phyloP scores from a whole-genome alignment of 2,888 invertebrate genomes.

The Chloroclysta siterata region DNA sequence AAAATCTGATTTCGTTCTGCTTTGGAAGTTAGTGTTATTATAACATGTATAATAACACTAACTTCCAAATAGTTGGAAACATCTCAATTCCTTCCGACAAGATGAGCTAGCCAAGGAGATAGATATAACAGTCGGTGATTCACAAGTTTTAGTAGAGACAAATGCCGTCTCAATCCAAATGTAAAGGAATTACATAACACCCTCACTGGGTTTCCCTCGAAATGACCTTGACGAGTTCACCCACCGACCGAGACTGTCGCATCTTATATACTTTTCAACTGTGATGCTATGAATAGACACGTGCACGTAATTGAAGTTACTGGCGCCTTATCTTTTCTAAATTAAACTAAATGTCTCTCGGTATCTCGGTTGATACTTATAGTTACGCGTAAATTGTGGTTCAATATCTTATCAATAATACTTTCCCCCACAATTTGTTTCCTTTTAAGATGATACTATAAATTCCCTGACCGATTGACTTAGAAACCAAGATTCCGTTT shows the following conservation, averaged over 20 bases:
- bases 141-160: slow-evolving; percentile 33
- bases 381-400: background rate
- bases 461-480: slow-evolving; percentile 35
- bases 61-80: background rate
- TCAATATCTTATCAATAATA: background rate
- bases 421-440: background rate
- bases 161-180: slow-evolving; percentile 49
- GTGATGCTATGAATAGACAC: slow-evolving; percentile 55
- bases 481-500: slow-evolving; percentile 60
- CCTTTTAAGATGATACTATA: slow-evolving; percentile 8
- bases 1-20: background rate
- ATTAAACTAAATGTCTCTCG: slow-evolving; percentile 10
- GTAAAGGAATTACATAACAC: slow-evolving; percentile 61
- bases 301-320: slow-evolving; percentile 31
- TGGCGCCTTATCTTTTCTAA: slow-evolving; percentile 14
- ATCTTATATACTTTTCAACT: slow-evolving; percentile 66
- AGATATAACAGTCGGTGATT: background rate
- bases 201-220: slow-evolving; percentile 63
- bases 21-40: no score
- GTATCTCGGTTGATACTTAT: background rate
- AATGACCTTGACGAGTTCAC: slow-evolving; percentile 69
- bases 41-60: background rate
- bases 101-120: background rate
- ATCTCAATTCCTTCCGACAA: background rate
- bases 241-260: slow-evolving; percentile 63